Conservation (phyloP, 2,797 vertebrate species). For the Halcyon smyrnensis region DNA sequence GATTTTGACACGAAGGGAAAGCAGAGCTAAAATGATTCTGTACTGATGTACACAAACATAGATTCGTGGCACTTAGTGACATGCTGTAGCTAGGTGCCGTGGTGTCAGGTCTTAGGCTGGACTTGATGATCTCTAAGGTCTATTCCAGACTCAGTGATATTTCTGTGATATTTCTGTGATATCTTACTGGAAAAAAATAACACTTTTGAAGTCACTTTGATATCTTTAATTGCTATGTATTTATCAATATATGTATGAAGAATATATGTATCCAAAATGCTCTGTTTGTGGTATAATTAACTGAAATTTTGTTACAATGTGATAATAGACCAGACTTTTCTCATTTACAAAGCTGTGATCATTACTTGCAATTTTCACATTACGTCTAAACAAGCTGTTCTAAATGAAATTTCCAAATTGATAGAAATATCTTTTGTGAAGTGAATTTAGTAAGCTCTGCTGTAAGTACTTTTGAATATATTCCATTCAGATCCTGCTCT, state of each 20-base stretch:
- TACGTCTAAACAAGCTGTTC: neutral
- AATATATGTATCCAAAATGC: neutral
- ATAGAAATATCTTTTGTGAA: neutral
- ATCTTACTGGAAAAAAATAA: neutral
- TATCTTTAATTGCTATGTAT: neutral
- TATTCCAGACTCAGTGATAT: too few species aligned
- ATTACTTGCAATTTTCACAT: neutral
- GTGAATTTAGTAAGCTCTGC: neutral
- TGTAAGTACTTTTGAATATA: neutral
- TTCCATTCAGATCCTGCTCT: neutral
- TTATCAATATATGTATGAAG: neutral
- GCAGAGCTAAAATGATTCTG: neutral
- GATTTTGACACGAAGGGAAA: neutral
- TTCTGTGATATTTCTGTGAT: too few species aligned
- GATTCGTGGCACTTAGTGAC: too few species aligned
- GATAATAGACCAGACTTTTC: neutral
- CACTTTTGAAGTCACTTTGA: neutral
- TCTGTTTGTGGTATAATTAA: neutral
- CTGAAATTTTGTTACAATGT: neutral
- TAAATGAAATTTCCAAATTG: conserved; percentile 13
- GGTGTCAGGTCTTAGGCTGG: too few species aligned
- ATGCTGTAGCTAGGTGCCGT: too few species aligned
- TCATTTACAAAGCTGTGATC: neutral
- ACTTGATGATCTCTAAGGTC: too few species aligned
- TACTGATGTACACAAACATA: neutral